Evolutionary conservation across 2,888 invertebrate genomes (phyloP).

Genomic region (Tetropium fuscum): DNA sequence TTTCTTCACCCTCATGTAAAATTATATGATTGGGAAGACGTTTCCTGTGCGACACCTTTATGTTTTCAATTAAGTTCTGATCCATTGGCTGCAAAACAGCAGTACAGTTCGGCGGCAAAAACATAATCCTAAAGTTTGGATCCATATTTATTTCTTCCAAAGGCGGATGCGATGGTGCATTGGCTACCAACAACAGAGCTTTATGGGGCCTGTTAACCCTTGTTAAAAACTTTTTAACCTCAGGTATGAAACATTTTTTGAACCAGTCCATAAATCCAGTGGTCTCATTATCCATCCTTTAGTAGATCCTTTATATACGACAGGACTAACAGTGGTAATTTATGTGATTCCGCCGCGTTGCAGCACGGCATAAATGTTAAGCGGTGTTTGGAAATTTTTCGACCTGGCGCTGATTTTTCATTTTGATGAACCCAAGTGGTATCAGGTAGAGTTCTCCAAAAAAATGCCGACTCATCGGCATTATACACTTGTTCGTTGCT

Average conservation of each 20-base stretch:
- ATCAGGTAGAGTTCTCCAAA: conserved; percentile 40
- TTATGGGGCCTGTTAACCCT: not conserved
- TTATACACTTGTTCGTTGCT: conserved; percentile 41
- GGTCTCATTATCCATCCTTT: conserved; percentile 25
- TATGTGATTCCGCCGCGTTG: conserved; percentile 40
- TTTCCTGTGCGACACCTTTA: too few relatives aligned
- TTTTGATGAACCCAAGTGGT: conserved; percentile 33
- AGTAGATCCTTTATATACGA: conserved; percentile 12
- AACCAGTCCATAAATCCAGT: too few relatives aligned
- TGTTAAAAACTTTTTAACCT: not conserved
- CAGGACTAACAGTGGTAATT: conserved; percentile 35
- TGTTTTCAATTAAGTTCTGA: not conserved
- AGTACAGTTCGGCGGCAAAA: not conserved
- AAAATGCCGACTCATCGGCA: conserved; percentile 41
- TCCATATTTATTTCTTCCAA: too few relatives aligned
- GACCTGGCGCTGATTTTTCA: conserved; percentile 39
- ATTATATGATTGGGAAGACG: too few relatives aligned
- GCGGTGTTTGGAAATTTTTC: conserved; percentile 36
- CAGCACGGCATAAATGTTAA: conserved; percentile 40
- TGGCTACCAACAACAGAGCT: not conserved
- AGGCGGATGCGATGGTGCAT: not conserved
- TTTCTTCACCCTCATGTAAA: not conserved
- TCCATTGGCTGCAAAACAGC: not conserved
- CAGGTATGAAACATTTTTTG: too few relatives aligned
- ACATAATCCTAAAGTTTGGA: not conserved